Evolutionary conservation across 2,888 invertebrate species (phyloP).

Genomic region (Acheta domesticus): DNA sequence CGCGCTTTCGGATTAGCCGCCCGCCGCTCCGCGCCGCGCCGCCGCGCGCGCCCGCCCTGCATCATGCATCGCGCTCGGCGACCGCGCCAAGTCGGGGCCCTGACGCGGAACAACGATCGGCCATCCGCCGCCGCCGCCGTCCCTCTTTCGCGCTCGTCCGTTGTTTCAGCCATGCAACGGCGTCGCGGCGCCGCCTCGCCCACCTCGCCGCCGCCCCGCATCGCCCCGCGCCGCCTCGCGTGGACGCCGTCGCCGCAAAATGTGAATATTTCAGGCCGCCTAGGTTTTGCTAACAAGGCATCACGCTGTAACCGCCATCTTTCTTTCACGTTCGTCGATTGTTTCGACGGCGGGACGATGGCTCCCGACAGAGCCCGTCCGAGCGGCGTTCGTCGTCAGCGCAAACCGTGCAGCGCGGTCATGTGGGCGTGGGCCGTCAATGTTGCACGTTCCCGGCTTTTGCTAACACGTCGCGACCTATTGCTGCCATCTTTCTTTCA

Average conservation of each 20-base stretch:
- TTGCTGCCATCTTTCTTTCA: constrained; percentile 10
- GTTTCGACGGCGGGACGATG: background rate
- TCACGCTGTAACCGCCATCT: background rate
- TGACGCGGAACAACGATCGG: background rate
- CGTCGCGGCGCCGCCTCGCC: background rate
- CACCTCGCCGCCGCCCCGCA: background rate
- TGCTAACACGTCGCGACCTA: constrained; percentile 5
- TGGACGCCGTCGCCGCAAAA: too few species aligned
- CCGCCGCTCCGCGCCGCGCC: background rate
- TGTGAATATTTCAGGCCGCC: too few species aligned
- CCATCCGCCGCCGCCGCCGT: background rate
- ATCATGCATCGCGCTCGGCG: background rate
- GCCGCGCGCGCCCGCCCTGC: background rate
- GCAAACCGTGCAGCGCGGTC: background rate
- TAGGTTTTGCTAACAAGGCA: background rate
- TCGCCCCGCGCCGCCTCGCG: too few species aligned
- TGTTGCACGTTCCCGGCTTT: background rate
- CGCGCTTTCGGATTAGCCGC: background rate
- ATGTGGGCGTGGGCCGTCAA: background rate
- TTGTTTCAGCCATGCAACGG: background rate
- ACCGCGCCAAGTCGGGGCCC: background rate
- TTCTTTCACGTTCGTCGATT: background rate
- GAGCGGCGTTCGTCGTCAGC: background rate
- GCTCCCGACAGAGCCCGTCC: background rate
- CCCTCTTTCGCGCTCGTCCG: background rate